Evolutionary conservation across 2,113 vertebrate species (phyloP).

Genomic region (Myotis davidii): DNA sequence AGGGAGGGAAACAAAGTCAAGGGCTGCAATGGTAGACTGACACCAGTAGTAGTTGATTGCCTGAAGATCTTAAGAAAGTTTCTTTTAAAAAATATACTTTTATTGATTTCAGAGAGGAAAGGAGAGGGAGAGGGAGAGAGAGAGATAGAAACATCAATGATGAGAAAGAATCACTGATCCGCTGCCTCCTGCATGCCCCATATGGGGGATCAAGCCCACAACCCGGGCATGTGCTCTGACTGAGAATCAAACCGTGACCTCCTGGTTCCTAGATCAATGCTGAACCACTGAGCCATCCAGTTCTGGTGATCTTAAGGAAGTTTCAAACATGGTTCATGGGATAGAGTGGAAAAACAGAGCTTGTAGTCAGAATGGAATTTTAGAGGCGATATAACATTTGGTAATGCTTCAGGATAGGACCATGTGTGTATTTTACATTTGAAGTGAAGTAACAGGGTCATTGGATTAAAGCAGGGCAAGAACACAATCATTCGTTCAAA

Average conservation of each 20-base stretch:
- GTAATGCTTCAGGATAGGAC: not conserved
- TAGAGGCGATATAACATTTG: not conserved
- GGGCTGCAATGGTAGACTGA: not conserved
- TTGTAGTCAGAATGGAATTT: not conserved
- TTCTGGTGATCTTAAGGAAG: not conserved
- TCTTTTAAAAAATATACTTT: too few species aligned
- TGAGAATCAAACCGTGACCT: too few species aligned
- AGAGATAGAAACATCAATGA: too few species aligned
- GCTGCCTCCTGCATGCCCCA: too few species aligned
- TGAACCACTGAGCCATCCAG: too few species aligned
- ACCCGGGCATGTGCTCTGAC: too few species aligned
- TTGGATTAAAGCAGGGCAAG: not conserved
- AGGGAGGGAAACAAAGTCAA: not conserved
- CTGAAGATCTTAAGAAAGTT: not conserved
- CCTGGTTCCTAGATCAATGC: too few species aligned
- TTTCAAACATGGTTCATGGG: conserved; percentile 4
- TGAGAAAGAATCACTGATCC: too few species aligned
- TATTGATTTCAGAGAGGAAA: too few species aligned
- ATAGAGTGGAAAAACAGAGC: not conserved
- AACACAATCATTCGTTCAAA: not conserved
- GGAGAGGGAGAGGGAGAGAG: too few species aligned
- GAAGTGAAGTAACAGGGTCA: not conserved
- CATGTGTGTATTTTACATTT: not conserved
- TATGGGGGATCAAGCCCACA: too few species aligned
- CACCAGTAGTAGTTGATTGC: not conserved